Conservation (phyloP, 2,888 invertebrate genomes). For the Melipona beecheii region DNA sequence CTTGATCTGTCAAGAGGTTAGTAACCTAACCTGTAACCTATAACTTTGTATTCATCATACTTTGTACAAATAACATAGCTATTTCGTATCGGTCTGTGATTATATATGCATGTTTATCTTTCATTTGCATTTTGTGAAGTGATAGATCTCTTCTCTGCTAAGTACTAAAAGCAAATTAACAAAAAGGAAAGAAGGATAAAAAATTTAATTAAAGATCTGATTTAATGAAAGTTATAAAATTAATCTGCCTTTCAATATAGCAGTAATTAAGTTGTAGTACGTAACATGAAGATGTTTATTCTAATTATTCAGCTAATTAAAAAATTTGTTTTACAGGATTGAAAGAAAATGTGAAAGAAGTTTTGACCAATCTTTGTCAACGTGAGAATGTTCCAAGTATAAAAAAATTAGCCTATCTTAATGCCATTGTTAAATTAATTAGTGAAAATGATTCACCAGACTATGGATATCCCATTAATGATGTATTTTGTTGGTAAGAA, state of each 20-base stretch:
- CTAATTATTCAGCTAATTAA: background rate
- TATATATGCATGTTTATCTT: slow-evolving; percentile 20
- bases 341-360: slow-evolving; percentile 86
- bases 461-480: slow-evolving; percentile 91
- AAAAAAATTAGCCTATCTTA: slow-evolving; percentile 93
- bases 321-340: slow-evolving; percentile 82
- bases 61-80: slow-evolving; percentile 31
- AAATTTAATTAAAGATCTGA: background rate
- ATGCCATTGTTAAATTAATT: slow-evolving; percentile 93
- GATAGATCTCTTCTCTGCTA: background rate
- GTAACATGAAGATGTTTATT: background rate
- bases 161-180: background rate
- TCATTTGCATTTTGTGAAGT: slow-evolving; percentile 1
- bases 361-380: slow-evolving; percentile 87
- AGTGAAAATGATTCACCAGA: slow-evolving; percentile 86
- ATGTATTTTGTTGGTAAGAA: slow-evolving; percentile 92
- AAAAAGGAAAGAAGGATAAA: background rate
- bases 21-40: slow-evolving; percentile 78
- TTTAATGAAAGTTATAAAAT: background rate
- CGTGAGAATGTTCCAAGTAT: slow-evolving; percentile 89
- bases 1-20: slow-evolving; percentile 86
- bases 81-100: slow-evolving; percentile 11
- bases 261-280: background rate
- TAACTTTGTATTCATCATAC: slow-evolving; percentile 25
- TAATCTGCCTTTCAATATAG: background rate